Evolutionary conservation across 2,888 invertebrate genomes (phyloP).

Genomic region (Mythimna loreyi): DNA sequence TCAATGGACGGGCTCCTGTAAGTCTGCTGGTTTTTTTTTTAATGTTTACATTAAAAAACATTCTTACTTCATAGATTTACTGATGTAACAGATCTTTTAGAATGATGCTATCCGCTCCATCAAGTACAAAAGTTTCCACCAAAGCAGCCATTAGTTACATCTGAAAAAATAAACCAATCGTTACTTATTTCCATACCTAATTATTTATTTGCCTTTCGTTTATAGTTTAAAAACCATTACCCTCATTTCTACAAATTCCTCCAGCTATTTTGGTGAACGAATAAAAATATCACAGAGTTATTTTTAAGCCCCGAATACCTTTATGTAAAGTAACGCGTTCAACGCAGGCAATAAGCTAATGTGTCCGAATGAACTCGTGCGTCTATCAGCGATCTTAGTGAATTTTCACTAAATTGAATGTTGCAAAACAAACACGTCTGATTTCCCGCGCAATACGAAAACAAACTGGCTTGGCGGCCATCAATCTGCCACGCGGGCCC

Average conservation of each 20-base stretch:
- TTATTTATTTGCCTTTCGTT: conserved; percentile 42
- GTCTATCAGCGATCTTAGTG: conserved; percentile 82
- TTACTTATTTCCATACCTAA: conserved; percentile 48
- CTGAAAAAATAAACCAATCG: conserved; percentile 40
- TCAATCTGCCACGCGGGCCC: conserved; percentile 82
- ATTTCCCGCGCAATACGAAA: conserved; percentile 61
- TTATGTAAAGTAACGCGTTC: conserved; percentile 43
- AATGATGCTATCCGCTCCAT: conserved; percentile 29
- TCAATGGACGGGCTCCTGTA: conserved; percentile 26
- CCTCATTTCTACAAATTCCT: conserved; percentile 48
- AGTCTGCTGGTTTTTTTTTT: conserved; percentile 28
- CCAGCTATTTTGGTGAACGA: conserved; percentile 43
- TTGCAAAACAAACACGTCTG: conserved; percentile 83
- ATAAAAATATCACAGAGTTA: conserved; percentile 64
- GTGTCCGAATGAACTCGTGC: conserved; percentile 76
- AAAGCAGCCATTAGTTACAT: conserved; percentile 37
- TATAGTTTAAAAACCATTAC: conserved; percentile 46
- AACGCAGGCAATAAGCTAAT: conserved; percentile 68
- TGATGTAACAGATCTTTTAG: conserved; percentile 39
- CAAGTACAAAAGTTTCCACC: conserved; percentile 52
- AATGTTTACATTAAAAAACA: conserved; percentile 15
- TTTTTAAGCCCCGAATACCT: conserved; percentile 61
- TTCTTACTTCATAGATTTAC: conserved; percentile 43
- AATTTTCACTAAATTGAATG: conserved; percentile 85
- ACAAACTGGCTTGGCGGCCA: conserved; percentile 72